Base-by-base conservation (phyloP, 2,113 vertebrate species). In the Rhinolophus ferrumequinum region DNA sequence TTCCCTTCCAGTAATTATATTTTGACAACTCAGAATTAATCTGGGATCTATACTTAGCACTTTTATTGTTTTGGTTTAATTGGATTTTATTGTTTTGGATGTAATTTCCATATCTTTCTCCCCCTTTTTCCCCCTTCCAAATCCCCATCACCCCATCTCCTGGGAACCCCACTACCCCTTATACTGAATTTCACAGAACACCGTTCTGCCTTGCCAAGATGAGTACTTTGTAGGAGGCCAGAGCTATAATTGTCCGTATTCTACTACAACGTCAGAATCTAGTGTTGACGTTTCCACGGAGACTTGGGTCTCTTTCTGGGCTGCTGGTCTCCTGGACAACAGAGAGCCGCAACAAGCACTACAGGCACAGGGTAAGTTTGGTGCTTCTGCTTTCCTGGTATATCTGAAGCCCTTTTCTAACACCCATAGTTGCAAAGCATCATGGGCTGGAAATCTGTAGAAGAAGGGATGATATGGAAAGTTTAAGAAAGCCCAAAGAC, bases 281-380 rank as follows among this genome's bases (percentile, higher is more conserved):
- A 98, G 97, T 98, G 98, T 99, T 98, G 99, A 98, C 87, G 99
- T 99, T 99, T 99, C 99, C 99, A 99, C 98, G 99, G 99, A 99
- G 97, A 99, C 99, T 79, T 98, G 99, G 98, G 98, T 99, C 90
- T 98, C 99, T 83, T 97, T 98, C 97, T 99, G 99, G 99, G 86
- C 98, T 96, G 90, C 97, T 96, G 99, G 98, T 99, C 98, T 98
- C 98, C 97, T 97, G 94, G 98, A 99, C 98, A 72, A 97, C 98
- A 69, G 95, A 93, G 97, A 95, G 93, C 96, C 93, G 98, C 98
- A 97, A 97, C 98, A 97, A 95, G 98, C 98, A 96, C 92, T 98
- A 12, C 94, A 84, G 60, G 87, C 97, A 83, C 98, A 97, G 93
- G 98, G 98, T 98, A 97, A 98, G 98, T 97, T 96, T 76, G 87